Base-by-base conservation (phyloP, 2,888 invertebrate genomes). In the Coleophora flavipennella region DNA sequence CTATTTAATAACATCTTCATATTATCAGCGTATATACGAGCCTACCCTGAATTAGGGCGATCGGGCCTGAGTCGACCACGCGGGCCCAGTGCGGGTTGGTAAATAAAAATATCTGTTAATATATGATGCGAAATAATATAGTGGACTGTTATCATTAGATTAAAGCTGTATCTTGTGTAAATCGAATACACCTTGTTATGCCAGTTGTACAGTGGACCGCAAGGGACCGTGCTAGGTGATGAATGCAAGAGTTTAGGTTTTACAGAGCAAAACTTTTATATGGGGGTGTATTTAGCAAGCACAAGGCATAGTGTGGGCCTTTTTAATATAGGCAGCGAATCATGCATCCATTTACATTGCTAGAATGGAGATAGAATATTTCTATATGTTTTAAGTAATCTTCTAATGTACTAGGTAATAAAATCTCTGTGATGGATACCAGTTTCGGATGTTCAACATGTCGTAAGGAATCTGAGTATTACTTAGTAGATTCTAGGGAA, bases 351-450 rank as follows among this genome's bases (percentile, higher is more conserved):
- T 70, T 70, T 70, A 78, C 70, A 69, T 72, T 75, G 74, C 73
- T 76, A 75, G 71, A 64, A 52, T 64, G 61, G 66, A 63, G 66
- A 67, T 74, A 73, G 66, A 62, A 63, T 72, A 68, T 74, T 68
- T 77, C 67, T 71, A 67, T 71, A 67, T 66, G 65, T 70, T 75
- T 65, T 68, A 73, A 72, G 67, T 74, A 68, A 76, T 68, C 61
- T 70, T 72, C 66, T 67, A 64, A 57, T 59, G 65, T 75, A n/a
- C n/a, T n/a, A 77, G 69, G 66, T 75, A 69, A 70, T 67, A 59
- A 75, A 75, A 77, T 77, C 75, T 78, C 77, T 81, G 81, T 81
- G 83, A 81, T 80, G 73, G 72, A 66, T 71, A 69, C 67, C 72
- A 76, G 70, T 75, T 74, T 73, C 63, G 65, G 67, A 71, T 69